Percentiles rank a stretch among this genome's conserved stretches.
phyloP scores from a whole-genome alignment of 2,797 vertebrate species.

The Molossus alvarezi region DNA sequence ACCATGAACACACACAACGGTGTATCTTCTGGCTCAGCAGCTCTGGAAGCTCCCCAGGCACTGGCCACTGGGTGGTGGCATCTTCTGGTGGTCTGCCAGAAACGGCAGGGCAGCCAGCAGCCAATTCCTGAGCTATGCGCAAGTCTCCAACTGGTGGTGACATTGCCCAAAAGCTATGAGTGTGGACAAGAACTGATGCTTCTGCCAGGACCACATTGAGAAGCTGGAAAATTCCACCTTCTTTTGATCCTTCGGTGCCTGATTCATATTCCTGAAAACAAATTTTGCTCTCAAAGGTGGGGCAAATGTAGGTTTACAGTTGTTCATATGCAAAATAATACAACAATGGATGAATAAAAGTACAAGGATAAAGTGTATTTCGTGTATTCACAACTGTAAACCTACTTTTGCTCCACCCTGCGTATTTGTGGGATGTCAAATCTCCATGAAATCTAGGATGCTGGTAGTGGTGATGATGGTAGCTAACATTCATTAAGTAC shows the following conservation, averaged over 20 bases:
- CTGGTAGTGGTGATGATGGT: background rate
- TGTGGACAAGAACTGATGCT: slow-evolving; percentile 64
- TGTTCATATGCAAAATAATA: background rate
- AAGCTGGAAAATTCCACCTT: slow-evolving; percentile 73
- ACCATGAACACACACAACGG: background rate
- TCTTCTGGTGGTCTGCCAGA: slow-evolving; percentile 59
- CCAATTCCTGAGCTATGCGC: background rate
- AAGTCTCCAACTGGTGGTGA: slow-evolving; percentile 42
- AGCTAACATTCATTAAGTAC: background rate
- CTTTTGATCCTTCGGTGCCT: background rate
- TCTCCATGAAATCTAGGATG: background rate
- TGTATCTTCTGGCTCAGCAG: background rate
- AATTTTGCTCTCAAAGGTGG: slow-evolving; percentile 34
- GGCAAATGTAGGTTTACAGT: background rate
- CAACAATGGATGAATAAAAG: background rate
- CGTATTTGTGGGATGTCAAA: background rate
- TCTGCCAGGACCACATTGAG: slow-evolving; percentile 62
- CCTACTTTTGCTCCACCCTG: background rate
- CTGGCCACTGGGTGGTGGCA: background rate
- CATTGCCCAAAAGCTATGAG: slow-evolving; percentile 13
- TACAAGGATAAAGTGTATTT: background rate
- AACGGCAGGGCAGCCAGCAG: background rate
- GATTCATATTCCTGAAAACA: slow-evolving; percentile 46
- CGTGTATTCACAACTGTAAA: background rate
- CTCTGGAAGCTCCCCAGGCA: background rate